A percentile compares a stretch with the other conserved stretches of the same genome.
Conservation (phyloP, 2,888 invertebrate species). For the Rhagonycha lutea region DNA sequence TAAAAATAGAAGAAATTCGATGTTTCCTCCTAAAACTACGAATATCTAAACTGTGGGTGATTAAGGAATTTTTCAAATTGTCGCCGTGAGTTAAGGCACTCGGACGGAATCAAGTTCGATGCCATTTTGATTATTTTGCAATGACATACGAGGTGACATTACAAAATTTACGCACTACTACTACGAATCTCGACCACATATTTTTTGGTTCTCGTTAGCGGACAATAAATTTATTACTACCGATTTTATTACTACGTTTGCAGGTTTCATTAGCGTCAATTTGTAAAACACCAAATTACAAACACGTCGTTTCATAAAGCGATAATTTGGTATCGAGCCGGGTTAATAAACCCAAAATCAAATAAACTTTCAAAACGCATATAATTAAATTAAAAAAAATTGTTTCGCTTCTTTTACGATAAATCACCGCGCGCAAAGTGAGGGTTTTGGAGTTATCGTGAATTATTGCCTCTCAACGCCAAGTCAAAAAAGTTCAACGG, state of each 20-base stretch:
- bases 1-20: not conserved
- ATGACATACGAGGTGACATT: not conserved
- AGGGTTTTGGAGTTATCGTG: slow-evolving; percentile 19
- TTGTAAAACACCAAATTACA: slow-evolving; percentile 13
- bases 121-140: too few species aligned
- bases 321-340: not conserved
- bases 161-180: not conserved
- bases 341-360: not conserved
- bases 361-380: not conserved
- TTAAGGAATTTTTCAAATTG: not conserved
- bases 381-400: slow-evolving; percentile 6
- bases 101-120: too few species aligned
- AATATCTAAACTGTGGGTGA: not conserved
- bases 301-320: not conserved
- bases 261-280: slow-evolving; percentile 11
- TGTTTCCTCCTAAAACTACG: not conserved
- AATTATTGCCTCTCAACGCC: slow-evolving; percentile 26
- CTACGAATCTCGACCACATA: not conserved
- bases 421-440: slow-evolving; percentile 20
- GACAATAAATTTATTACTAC: not conserved
- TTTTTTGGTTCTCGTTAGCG: not conserved
- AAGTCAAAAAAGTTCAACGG: slow-evolving; percentile 20
- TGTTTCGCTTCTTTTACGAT: slow-evolving; percentile 19
- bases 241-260: not conserved
- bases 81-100: not conserved